These are phyloP conservation scores for Epiblema foenella DNA, from an alignment of 2,888 invertebrate species.

Conservation along the genomic window DNA sequence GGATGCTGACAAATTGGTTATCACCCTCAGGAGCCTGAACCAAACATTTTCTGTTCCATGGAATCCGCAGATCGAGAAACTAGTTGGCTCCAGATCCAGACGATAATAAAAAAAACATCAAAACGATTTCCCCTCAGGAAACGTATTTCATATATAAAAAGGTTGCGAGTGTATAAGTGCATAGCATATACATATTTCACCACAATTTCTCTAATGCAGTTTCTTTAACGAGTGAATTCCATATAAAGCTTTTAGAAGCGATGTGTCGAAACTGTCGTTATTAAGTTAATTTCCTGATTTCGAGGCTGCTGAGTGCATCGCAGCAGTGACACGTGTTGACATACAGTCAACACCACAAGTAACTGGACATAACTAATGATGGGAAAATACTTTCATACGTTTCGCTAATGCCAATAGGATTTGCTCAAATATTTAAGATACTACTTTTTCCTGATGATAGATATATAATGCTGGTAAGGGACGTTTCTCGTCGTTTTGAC, in stretches of 20 bases:
- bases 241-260: slow-evolving; percentile 12
- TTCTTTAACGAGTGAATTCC: slow-evolving; percentile 4
- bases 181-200: not conserved
- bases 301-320: slow-evolving; percentile 31
- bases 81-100: not conserved
- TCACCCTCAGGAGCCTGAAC: no score
- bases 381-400: not conserved
- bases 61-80: not conserved
- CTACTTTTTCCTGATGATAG: not conserved
- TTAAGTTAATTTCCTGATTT: slow-evolving; percentile 33
- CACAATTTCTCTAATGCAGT: not conserved
- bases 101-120: not conserved
- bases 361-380: not conserved
- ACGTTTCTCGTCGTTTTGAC: not conserved
- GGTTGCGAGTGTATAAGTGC: not conserved
- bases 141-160: not conserved
- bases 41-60: not conserved
- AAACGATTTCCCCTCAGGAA: no score
- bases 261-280: slow-evolving; percentile 1
- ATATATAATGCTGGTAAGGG: not conserved
- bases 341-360: not conserved
- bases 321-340: slow-evolving; percentile 31
- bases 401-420: not conserved
- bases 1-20: no score
- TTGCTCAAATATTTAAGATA: not conserved